phyloP scores from a whole-genome alignment of 2,797 vertebrate genomes.

The Knipowitschia caucasica region DNA sequence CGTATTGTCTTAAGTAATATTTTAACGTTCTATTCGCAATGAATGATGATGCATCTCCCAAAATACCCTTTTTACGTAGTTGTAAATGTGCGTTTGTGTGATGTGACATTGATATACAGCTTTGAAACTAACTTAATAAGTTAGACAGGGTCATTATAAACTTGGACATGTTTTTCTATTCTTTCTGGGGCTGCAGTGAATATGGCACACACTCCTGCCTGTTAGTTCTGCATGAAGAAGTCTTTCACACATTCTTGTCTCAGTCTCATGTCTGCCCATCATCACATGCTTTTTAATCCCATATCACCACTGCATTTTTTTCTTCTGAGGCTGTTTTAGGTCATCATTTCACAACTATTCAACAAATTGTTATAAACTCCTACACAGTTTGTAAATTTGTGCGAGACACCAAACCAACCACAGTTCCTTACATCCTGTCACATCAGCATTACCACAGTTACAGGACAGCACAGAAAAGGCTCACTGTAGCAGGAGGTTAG shows the following conservation, averaged over 20 bases:
- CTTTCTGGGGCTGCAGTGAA: background rate
- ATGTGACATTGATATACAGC: too few relatives aligned
- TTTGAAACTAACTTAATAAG: too few relatives aligned
- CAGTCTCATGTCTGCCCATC: background rate
- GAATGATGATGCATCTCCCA: too few relatives aligned
- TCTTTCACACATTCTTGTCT: constrained; percentile 2
- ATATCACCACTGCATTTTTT: background rate
- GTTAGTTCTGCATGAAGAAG: background rate
- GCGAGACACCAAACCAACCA: constrained; percentile 1
- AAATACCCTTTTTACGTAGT: too few relatives aligned
- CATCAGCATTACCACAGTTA: constrained; percentile 19
- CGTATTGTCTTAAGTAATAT: too few relatives aligned
- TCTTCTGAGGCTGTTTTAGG: constrained; percentile 1
- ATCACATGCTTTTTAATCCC: constrained; percentile 3
- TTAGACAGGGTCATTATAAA: too few relatives aligned
- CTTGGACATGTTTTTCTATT: too few relatives aligned
- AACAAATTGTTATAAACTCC: background rate
- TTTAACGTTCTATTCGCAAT: too few relatives aligned
- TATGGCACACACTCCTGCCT: background rate
- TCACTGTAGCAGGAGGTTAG: constrained; percentile 22
- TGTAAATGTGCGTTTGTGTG: too few relatives aligned
- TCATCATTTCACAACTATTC: constrained; percentile 4
- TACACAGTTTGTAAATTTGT: background rate
- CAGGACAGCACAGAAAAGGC: constrained; percentile 6
- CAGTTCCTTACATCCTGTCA: constrained; percentile 5